Evolutionary conservation across 1,140 invertebrate genomes (phyloP), one percentile per base, ranked within the genome.

Genomic region (Drosophila virilis): DNA sequence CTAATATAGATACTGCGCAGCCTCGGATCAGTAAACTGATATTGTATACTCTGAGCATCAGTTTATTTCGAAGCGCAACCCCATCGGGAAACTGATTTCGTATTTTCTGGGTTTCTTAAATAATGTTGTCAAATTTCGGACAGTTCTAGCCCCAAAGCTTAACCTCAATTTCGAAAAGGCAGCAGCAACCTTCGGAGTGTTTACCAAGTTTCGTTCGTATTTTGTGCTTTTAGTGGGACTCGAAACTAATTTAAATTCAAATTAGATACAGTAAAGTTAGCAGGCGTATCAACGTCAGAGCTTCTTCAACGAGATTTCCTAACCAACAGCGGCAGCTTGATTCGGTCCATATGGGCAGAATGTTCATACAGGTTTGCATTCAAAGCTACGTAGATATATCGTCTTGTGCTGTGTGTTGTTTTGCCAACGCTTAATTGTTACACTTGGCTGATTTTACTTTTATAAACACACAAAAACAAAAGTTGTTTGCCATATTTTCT

Each of bases 381-480:
- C 57, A 40, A 15, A 54, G 42, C 15, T 46, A 65, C 59, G 15
- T 9, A 51, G 59, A 72, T 51, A 62, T 40, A 57, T 62, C 51
- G 55, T 61, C 59, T 68, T 60, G 50, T 51, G 67, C 50, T 64
- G 62, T 28, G 37, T 58, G 51, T 67, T 76, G 76, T 71, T 78
- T 67, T 75, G 76, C 82, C 72, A 80, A 80, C 83, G 83, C 80
- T 89, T 89, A 89, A 89, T 89, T 89, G 84, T 89, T 89, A 89
- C 84, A 89, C 84, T 88, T 89, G 80, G 84, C 80, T 89, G 84
- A 89, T 80, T 89, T 89, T 90, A 89, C 80, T 89, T 89, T 89
- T 80, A 80, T 77, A 86, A 75, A 71, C 83, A 84, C 70, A 80
- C 75, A 86, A 78, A 74, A 84, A 80, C 77, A 89, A 89, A 89